Evolutionary conservation across 1,140 invertebrate species (phyloP).

Genomic region (Augochlora pura): DNA sequence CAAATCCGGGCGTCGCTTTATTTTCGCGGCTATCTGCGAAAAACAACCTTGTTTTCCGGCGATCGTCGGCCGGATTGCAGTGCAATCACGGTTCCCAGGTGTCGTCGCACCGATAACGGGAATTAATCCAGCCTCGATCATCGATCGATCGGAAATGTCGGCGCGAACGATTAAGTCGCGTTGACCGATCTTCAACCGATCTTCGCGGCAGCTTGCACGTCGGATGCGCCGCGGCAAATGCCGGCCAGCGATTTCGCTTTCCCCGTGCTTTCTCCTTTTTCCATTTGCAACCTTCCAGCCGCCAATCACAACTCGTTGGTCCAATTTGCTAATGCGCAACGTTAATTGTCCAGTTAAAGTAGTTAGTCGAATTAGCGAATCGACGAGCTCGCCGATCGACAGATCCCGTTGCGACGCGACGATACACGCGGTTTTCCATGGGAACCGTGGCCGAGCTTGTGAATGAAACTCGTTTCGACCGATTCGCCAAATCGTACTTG

Average conservation of each 20-base stretch:
- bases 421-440: neutral
- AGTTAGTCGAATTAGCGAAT: constrained; percentile 45
- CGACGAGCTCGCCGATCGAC: constrained; percentile 17
- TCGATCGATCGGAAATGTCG: neutral
- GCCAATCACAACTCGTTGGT: constrained; percentile 44
- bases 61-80: neutral
- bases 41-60: neutral
- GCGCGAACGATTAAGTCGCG: no score
- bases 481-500: no score
- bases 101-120: neutral
- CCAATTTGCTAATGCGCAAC: constrained; percentile 46
- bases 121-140: neutral
- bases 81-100: neutral
- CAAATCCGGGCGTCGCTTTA: neutral
- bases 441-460: neutral
- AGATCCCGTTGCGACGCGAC: neutral
- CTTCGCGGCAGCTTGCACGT: no score
- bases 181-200: no score
- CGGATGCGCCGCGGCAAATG: no score
- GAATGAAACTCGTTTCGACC: neutral
- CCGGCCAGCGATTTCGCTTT: neutral
- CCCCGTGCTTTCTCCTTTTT: neutral
- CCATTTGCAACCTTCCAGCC: neutral
- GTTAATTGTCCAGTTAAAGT: constrained; percentile 55
- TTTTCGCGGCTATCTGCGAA: no score